These are phyloP conservation scores for Latheticus oryzae DNA, from an alignment of 2,888 invertebrate species.

Conservation along the genomic window DNA sequence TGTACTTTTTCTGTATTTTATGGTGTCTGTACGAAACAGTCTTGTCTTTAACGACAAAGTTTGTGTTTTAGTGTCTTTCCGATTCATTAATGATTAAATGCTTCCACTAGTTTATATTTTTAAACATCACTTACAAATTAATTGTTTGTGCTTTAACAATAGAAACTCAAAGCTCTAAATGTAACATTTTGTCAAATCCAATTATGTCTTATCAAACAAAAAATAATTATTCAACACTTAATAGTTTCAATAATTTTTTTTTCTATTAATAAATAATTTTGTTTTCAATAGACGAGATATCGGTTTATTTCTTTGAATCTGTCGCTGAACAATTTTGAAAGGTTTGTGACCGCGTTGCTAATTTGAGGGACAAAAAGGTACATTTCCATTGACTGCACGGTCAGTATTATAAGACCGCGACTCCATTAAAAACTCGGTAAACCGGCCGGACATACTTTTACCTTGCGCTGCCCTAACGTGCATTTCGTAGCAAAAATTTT, in stretches of 20 bases:
- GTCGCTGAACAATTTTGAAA: conserved; percentile 32
- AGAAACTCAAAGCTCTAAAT: too few relatives aligned
- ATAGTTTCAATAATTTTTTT: conserved; percentile 12
- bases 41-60: conserved; percentile 30
- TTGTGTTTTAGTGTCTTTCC: conserved; percentile 34
- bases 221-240: conserved; percentile 4
- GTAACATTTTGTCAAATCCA: too few relatives aligned
- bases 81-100: conserved; percentile 24
- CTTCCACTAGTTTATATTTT: conserved; percentile 25
- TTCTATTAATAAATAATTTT: conserved; percentile 8
- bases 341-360: conserved; percentile 48
- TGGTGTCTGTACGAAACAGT: conserved; percentile 36
- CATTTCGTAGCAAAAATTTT: conserved; percentile 40
- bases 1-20: conserved; percentile 37
- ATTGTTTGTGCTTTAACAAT: conserved; percentile 14
- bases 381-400: conserved; percentile 52
- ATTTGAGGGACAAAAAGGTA: conserved; percentile 53
- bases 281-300: conserved; percentile 4
- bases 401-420: conserved; percentile 50
- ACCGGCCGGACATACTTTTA: conserved; percentile 55
- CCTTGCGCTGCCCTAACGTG: conserved; percentile 52
- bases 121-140: conserved; percentile 22
- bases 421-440: conserved; percentile 53
- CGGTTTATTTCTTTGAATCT: conserved; percentile 24
- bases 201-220: conserved; percentile 4